These are phyloP conservation scores for Pseudorectes ferrugineus DNA, from an alignment of 2,113 vertebrate genomes.

Conservation along the genomic window DNA sequence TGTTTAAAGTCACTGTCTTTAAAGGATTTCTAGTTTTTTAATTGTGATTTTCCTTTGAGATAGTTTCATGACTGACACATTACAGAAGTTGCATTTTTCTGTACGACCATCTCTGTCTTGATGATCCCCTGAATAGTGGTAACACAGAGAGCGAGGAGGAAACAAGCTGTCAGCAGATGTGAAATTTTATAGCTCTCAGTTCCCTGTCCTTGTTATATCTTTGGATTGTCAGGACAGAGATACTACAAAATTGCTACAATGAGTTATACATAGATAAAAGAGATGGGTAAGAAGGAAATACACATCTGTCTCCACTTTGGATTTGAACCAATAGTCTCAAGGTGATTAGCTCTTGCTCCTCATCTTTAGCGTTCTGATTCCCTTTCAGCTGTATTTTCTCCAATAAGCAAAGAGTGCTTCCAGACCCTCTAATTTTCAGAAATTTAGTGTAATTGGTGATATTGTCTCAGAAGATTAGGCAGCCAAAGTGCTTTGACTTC, in stretches of 20 bases:
- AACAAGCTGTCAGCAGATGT: constrained; percentile 16
- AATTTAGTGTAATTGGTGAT: neutral
- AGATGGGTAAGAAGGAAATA: neutral
- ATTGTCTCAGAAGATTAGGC: neutral
- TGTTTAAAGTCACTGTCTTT: neutral
- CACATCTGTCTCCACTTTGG: neutral
- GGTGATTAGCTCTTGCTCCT: neutral
- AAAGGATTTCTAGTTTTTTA: neutral
- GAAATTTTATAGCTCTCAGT: neutral
- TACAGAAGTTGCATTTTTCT: neutral
- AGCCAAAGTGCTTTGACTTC: neutral
- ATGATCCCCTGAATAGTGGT: neutral
- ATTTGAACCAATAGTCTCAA: neutral
- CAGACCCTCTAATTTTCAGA: neutral
- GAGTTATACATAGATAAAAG: neutral
- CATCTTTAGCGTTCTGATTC: neutral
- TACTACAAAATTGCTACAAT: neutral
- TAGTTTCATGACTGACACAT: neutral
- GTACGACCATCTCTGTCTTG: neutral
- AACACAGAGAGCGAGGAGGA: neutral
- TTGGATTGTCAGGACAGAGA: neutral
- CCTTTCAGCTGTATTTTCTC: neutral
- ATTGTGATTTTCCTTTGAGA: neutral
- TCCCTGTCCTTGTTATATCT: neutral
- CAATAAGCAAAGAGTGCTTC: neutral